These are phyloP conservation scores for Bergia sp. DNA, from an alignment of 92 coral and sea anemone genomes.

Conservation along the genomic window DNA sequence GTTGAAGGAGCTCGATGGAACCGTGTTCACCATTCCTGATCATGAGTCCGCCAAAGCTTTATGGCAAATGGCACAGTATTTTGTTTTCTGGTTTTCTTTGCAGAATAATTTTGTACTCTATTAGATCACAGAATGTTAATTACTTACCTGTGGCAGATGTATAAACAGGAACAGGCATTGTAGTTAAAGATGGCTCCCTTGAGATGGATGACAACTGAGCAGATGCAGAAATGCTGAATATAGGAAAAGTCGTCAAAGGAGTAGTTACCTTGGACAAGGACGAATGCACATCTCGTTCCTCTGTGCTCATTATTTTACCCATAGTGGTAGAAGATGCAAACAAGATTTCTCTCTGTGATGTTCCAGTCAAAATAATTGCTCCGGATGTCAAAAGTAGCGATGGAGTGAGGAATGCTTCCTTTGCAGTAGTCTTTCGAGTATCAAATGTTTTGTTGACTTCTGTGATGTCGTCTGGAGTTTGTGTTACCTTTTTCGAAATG, in stretches of 20 bases:
- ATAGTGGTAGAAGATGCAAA: not conserved
- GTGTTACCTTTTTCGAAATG: not conserved
- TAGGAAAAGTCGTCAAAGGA: not conserved
- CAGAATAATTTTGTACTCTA: not conserved
- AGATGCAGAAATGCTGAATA: not conserved
- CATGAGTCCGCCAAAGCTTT: no score
- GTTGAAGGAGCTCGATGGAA: no score
- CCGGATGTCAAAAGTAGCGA: not conserved
- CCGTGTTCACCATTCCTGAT: no score
- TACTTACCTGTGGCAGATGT: not conserved
- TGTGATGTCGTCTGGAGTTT: not conserved
- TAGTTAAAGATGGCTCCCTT: not conserved
- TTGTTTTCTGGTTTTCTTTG: no score
- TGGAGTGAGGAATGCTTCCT: not conserved
- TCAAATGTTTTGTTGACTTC: not conserved
- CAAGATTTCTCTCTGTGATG: not conserved
- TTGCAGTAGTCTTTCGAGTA: not conserved
- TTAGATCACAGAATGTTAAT: not conserved
- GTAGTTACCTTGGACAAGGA: not conserved
- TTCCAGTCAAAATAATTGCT: not conserved
- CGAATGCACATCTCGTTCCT: not conserved
- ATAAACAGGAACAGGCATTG: not conserved
- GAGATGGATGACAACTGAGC: not conserved
- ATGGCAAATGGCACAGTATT: no score
- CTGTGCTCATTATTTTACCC: not conserved